Conservation (phyloP, 2,888 invertebrate genomes). For the Drosophila kuntzei region DNA sequence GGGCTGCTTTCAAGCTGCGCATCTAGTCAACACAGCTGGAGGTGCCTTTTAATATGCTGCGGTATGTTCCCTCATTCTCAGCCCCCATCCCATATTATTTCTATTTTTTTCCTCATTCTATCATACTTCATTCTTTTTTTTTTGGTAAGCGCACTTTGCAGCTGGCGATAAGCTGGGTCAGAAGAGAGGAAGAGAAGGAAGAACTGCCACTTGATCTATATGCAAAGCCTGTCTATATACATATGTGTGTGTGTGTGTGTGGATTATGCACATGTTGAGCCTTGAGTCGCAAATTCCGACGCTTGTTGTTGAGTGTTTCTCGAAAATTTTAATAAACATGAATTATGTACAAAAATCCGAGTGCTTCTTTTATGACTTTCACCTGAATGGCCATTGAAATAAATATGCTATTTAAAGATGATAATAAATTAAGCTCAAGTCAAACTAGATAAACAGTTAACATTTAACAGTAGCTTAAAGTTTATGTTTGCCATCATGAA, state of each 20-base stretch:
- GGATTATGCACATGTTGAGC: slow-evolving; percentile 75
- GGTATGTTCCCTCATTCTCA: slow-evolving; percentile 60
- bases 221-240: slow-evolving; percentile 47
- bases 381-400: slow-evolving; percentile 23
- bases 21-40: slow-evolving; percentile 64
- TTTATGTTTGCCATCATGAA: not conserved
- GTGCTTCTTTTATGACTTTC: slow-evolving; percentile 14
- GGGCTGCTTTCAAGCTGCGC: slow-evolving; percentile 50
- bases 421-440: slow-evolving; percentile 41
- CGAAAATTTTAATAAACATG: slow-evolving; percentile 65
- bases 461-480: slow-evolving; percentile 1
- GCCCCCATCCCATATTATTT: slow-evolving; percentile 28
- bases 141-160: slow-evolving; percentile 75
- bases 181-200: slow-evolving; percentile 7
- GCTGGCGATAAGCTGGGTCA: slow-evolving; percentile 67
- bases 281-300: slow-evolving; percentile 32
- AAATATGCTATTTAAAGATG: slow-evolving; percentile 25
- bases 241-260: slow-evolving; percentile 14
- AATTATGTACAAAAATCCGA: slow-evolving; percentile 47
- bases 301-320: slow-evolving; percentile 35
- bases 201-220: slow-evolving; percentile 63
- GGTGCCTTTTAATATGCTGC: slow-evolving; percentile 79
- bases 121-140: slow-evolving; percentile 3
- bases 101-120: slow-evolving; percentile 29
- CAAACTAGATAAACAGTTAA: not conserved